Percentiles rank a stretch among this genome's conserved stretches.
These are phyloP conservation scores for Ophonus ardosiacus DNA, from an alignment of 2,888 invertebrate genomes.

Conservation along the genomic window DNA sequence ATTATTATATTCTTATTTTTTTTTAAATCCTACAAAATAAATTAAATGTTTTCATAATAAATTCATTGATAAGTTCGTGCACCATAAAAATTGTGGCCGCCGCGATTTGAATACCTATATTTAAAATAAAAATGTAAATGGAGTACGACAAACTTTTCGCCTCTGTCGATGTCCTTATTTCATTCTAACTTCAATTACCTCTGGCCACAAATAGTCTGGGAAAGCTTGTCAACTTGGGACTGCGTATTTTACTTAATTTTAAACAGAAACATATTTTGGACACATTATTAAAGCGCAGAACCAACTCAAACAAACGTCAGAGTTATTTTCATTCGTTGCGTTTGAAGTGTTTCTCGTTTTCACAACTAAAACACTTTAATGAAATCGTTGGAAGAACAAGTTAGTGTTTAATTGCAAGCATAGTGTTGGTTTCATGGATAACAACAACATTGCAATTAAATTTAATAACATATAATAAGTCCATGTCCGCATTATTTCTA, in stretches of 20 bases:
- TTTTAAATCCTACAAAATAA: too few relatives aligned
- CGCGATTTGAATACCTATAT: too few relatives aligned
- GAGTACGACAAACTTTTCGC: background rate
- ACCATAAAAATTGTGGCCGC: too few relatives aligned
- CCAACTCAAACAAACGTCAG: conserved; percentile 32
- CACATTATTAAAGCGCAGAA: conserved; percentile 30
- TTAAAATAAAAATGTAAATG: background rate
- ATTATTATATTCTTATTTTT: too few relatives aligned
- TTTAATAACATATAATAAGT: conserved; percentile 43
- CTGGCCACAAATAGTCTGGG: background rate
- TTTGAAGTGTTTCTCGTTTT: conserved; percentile 37
- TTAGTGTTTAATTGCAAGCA: conserved; percentile 36
- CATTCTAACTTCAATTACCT: background rate
- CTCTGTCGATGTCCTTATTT: background rate
- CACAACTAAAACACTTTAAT: conserved; percentile 19
- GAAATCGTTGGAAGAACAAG: conserved; percentile 14
- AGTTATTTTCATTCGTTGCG: conserved; percentile 56
- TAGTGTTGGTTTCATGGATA: conserved; percentile 8
- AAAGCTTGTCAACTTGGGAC: conserved; percentile 1
- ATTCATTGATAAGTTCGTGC: too few relatives aligned
- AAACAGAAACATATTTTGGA: conserved; percentile 41
- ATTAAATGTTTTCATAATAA: too few relatives aligned
- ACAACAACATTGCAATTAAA: conserved; percentile 20
- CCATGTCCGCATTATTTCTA: conserved; percentile 13
- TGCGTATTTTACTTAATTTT: conserved; percentile 49